Evolutionary conservation across 2,888 invertebrate genomes (phyloP), one percentile per base, ranked within the genome.

Genomic region (Dolichomitus sp.): DNA sequence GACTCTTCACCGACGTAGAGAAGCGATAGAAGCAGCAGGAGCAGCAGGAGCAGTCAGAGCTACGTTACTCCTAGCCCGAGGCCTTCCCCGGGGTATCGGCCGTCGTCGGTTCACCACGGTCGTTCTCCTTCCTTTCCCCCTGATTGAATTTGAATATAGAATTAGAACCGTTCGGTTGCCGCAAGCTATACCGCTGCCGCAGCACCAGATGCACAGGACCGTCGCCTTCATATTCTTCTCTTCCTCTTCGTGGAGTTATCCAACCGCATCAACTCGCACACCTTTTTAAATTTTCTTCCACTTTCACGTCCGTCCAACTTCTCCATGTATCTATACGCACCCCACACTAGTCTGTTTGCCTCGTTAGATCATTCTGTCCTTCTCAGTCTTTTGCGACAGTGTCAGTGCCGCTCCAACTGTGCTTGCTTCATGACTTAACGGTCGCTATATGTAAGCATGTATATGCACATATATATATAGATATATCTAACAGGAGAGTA

Each of bases 131-230:
- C 40, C 73, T 76, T 83, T 80, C 63, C 80, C 52, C 83, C 72
- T 80, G 80, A 83, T 83, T 83, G 80, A 63, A 63, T 77, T 80
- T 83, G 77, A 83, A 83, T 83, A 80, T 77, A 77, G 76, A 73
- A 80, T 83, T 83, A 83, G 83, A 73, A 77, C 80, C 70, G 68
- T 83, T 80, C 76, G 48, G 74, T 57, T 73, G 73, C 83, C 63
- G 37, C 61, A 63, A 70, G 73, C 57, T 23, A 72, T 30, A 19
- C 65, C 52, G 12, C 61, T 19, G 40, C 70, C 75, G 45, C 63
- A 9, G 14, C 63, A 37, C 27, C 59, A 45, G 73, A n/a, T 12
- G 6, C n/a, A 48, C 17, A 14, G 61, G 30, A 19, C 40, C 27
- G 12, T 12, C 12, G 37, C 17, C 40, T 40, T 65, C 63, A 19